Evolutionary conservation across 2,113 vertebrate genomes (phyloP).

Genomic region (Macquaria australasica): DNA sequence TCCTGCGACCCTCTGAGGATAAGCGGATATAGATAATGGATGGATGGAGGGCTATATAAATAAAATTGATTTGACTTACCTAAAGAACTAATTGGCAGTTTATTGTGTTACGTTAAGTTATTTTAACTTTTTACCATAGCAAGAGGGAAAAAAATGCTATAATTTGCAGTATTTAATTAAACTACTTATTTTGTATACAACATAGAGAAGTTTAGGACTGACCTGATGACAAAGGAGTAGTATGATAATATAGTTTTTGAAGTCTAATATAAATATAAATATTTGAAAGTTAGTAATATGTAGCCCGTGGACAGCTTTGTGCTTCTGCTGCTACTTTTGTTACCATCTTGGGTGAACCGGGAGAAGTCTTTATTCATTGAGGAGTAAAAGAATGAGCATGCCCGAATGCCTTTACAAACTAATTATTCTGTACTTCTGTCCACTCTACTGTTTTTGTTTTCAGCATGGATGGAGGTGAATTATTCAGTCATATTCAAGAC

Average conservation of each 20-base stretch:
- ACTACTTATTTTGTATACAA: background rate
- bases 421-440: background rate
- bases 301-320: background rate
- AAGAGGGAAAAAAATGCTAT: background rate
- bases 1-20: too few relatives aligned
- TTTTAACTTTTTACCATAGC: background rate
- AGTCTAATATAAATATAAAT: background rate
- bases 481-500: constrained; percentile 91
- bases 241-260: background rate
- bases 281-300: background rate
- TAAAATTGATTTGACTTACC: background rate
- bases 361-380: too few relatives aligned
- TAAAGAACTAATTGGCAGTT: background rate
- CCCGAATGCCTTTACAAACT: background rate
- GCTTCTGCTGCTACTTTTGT: background rate
- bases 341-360: background rate
- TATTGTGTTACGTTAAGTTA: background rate
- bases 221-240: background rate
- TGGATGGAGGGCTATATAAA: too few relatives aligned
- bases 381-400: background rate
- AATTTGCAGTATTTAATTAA: background rate
- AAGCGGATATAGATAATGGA: too few relatives aligned
- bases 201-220: background rate
- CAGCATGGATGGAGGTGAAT: constrained; percentile 92
- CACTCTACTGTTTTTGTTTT: background rate